Base-by-base conservation (phyloP, 2,888 invertebrate species). In the Pogonocherus hispidulus region DNA sequence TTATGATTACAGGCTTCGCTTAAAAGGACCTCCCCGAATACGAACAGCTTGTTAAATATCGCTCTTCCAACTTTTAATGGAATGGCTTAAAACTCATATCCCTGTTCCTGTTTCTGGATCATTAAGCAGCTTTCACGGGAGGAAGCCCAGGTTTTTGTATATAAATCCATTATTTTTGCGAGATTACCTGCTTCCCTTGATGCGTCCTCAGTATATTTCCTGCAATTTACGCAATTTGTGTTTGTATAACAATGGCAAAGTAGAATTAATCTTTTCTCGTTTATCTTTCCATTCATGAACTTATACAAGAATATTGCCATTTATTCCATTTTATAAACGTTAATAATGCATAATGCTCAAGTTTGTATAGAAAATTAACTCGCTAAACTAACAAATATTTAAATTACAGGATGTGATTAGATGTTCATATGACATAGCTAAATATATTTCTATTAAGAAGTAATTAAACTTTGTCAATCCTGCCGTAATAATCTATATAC, bases 51-150 rank as follows among this genome's bases (percentile, higher is more conserved):
- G 9, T 32, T 11, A 18, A 32, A 52, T 32, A 32, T 35, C 18
- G 14, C 22, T 8, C 9, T 27, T 11, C 52, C 9, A 52, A 52
- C 52, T 52, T 32, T 52, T 52, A 52, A 52, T 52, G 52, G 27
- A 52, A 16, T 32, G 27, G 19, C 3, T 16, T 14, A 19, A 32
- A 52, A 16, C 16, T 32, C 52, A 32, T 32, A 35, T 52, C 52
- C 27, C 6, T 32, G 16, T 32, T 16, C 32, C 9, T 18, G 52
- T 14, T 32, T 52, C 52, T 32, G 32, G 18, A 14, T 52, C 32
- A 52, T 52, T 52, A 52, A 52, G 18, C 52, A 52, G 32, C 18
- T 52, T 52, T 16, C 32, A 32, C 18, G 19, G 32, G 11, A 18
- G 16, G 8, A 52, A 52, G 6, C 32, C 32, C 8, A 52, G 32